Base-by-base conservation (phyloP, 2,113 vertebrate genomes). In the Leptobrachium leishanense region DNA sequence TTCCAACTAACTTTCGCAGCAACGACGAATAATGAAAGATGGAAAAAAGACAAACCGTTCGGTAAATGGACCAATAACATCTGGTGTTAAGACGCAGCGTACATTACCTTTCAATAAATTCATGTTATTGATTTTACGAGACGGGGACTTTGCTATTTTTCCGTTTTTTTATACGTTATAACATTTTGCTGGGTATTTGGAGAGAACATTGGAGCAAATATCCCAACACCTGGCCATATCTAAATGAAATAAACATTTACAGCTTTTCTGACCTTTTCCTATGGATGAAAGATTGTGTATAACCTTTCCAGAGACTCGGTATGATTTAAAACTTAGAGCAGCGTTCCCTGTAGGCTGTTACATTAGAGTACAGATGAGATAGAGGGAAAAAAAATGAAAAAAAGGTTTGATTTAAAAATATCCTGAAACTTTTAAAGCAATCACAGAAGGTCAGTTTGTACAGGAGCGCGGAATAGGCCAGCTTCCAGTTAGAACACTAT, bases 181-280 rank as follows among this genome's bases (percentile, higher is more conserved):
- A 67, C 43, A 71, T 82, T 44, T 57, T 67, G 82, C 62, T 66
- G 54, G 77, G 85, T 81, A 82, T 9, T 43, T 2, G 75, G 77
- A 80, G 11, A 31, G 10, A 85, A 84, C 3, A 55, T 5, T 72
- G 82, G 84, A 87, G 83, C 50, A 44, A 75, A 41, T 20, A 73
- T 75, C 15, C 72, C 89, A 87, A 20, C 66, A 74, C 39, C 78
- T 82, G 7, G 0, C 83, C 83, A 83, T 83, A 84, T 81, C 76
- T 84, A 44, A 68, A 74, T 74, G 70, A 86, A 87, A 88, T 84
- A 88, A 87, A 85, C 75, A 83, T 84, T 88, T 84, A 87, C 82
- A 86, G 75, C 72, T 85, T 91, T 89, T 84, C 69, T 92, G 89
- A 92, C 89, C 91, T 93, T 92, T 87, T 84, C 43, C 13, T 85